These are phyloP conservation scores for Zaprionus ghesquierei DNA, from an alignment of 1,140 invertebrate species.

Conservation along the genomic window DNA sequence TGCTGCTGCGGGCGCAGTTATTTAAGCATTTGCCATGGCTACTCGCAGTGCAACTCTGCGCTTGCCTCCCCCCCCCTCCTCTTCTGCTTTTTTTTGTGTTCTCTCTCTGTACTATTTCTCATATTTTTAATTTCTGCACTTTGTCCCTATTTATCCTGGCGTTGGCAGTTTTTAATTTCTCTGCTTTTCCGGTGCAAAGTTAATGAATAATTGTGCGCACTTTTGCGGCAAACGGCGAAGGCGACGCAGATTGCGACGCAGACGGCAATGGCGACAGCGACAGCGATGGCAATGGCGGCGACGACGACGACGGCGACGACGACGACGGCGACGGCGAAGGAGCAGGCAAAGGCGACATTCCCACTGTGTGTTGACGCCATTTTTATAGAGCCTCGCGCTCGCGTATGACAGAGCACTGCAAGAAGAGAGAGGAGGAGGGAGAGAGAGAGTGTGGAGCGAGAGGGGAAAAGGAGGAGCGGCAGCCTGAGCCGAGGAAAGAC, in stretches of 20 bases:
- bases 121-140: conserved; percentile 82
- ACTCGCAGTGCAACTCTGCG: conserved; percentile 22
- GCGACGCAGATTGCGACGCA: conserved; percentile 33
- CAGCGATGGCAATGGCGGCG: neutral
- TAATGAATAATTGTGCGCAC: conserved; percentile 81
- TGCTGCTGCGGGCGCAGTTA: conserved; percentile 21
- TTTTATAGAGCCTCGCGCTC: conserved; percentile 36
- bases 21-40: conserved; percentile 52
- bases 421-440: neutral
- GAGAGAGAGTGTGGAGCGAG: neutral
- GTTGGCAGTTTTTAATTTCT: conserved; percentile 81
- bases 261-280: neutral
- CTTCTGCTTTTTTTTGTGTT: conserved; percentile 24
- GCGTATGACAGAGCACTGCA: conserved; percentile 14
- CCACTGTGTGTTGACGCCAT: conserved; percentile 56
- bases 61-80: neutral
- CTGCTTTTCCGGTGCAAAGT: conserved; percentile 81
- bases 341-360: conserved; percentile 33
- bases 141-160: conserved; percentile 81
- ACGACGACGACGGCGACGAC: neutral
- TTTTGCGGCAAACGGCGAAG: conserved; percentile 76
- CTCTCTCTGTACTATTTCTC: conserved; percentile 67
- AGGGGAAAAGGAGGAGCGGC: neutral
- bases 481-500: neutral
- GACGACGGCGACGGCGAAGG: conserved; percentile 1